Base-by-base conservation (phyloP, 37 sponge, comb jelly and placozoan species). In the Corticium candelabrum region DNA sequence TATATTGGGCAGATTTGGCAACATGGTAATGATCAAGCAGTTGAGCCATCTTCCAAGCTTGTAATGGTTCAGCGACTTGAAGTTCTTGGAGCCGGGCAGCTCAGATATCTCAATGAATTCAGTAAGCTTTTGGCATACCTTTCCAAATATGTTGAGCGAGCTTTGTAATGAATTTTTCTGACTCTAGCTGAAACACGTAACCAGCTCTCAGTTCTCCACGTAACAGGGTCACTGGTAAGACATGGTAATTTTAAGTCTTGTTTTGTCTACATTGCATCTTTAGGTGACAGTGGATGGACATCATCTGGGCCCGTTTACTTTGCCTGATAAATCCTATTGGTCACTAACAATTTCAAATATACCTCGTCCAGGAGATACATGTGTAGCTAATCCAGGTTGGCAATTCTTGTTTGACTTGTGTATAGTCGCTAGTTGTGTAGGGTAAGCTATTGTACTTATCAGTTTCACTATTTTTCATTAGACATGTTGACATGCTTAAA, bases 311-410 rank as follows among this genome's bases (percentile, higher is more conserved):
- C 41, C 83, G 41, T 83, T 86, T 29, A 74, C 86, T 74, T 82
- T 79, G 41, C 75, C 84, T 41, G 31, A 81, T 56, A 88, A 84
- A 38, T 80, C 84, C 39, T 68, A 88, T 0, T 88, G 89, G 93
- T 74, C 84, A 0, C 41, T 92, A 3, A 67, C 84, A 32, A 82
- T 80, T 15, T 77, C 82, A 40, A 92, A 83, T 81, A 69, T 92
- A 3, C 93, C 89, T 0, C 75, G 87, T 1, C 84, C 86, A 40
- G 84, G 80, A 34, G 93, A 92, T 37, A 37, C 77, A 34, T 15
- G 78, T 67, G 81, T 92, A 40, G 77, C 87, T 57, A 92, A 88
- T 68, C 93, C 93, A 84, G 93, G 89, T 82, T 37, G 40, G 7
- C 37, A 74, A 4, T 73, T 3, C 5, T 3, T 69, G 4, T n/a